Percentiles rank a stretch among this genome's conserved stretches.
phyloP scores from a whole-genome alignment of 2,888 invertebrate genomes.

The Salticus scenicus region DNA sequence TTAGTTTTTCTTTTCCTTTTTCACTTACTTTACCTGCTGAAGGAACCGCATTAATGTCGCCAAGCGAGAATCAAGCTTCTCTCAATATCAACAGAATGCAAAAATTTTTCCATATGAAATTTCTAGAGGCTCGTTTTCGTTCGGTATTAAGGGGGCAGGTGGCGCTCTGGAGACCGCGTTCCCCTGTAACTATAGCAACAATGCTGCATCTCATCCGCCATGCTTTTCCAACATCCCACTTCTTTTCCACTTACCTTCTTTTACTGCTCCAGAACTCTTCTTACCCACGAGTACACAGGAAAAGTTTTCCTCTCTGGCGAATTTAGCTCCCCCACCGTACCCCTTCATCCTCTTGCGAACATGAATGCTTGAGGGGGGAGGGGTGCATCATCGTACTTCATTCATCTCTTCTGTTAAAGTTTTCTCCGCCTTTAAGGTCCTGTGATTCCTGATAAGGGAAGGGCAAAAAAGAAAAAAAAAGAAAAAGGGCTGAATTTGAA shows the following conservation, averaged over 20 bases:
- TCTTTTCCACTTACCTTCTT: slow-evolving; percentile 68
- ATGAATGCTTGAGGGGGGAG: slow-evolving; percentile 40
- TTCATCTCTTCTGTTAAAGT: slow-evolving; percentile 69
- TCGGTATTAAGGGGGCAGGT: slow-evolving; percentile 33
- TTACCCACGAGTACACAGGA: slow-evolving; percentile 69
- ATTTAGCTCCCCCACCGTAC: slow-evolving; percentile 36
- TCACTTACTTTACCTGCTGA: background rate
- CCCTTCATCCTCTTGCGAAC: slow-evolving; percentile 40
- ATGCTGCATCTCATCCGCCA: slow-evolving; percentile 49
- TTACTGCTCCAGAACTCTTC: slow-evolving; percentile 64
- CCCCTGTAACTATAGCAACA: slow-evolving; percentile 45
- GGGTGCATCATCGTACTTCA: slow-evolving; percentile 60
- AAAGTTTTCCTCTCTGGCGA: slow-evolving; percentile 70
- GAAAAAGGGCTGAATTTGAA: slow-evolving; percentile 48
- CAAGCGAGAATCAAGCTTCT: slow-evolving; percentile 8
- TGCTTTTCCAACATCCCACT: slow-evolving; percentile 62
- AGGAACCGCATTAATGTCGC: slow-evolving; percentile 15
- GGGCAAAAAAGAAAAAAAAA: slow-evolving; percentile 53
- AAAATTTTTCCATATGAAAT: slow-evolving; percentile 22
- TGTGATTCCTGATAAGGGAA: slow-evolving; percentile 70
- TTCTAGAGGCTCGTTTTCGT: background rate
- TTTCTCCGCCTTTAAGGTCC: slow-evolving; percentile 70
- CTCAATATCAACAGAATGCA: slow-evolving; percentile 31
- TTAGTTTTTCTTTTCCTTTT: background rate
- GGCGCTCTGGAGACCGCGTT: slow-evolving; percentile 47